A percentile compares a stretch with the other conserved stretches of the same genome.
Evolutionary conservation across 2,888 invertebrate species (phyloP).

Genomic region (Drosophila subquinaria): DNA sequence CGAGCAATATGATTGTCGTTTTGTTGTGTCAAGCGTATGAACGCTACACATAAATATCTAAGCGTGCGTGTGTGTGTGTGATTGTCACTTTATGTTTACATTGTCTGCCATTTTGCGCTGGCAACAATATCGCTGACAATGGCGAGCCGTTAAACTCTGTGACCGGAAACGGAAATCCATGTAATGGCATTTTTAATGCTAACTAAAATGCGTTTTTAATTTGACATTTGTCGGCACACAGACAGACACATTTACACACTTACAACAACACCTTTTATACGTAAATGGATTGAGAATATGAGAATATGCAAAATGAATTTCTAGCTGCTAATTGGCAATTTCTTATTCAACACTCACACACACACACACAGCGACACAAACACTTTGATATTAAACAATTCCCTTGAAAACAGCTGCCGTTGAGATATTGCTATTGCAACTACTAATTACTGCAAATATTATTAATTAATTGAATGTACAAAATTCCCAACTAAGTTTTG

Average conservation of each 20-base stretch:
- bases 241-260: neutral
- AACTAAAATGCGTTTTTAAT: constrained; percentile 51
- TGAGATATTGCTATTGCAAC: constrained; percentile 14
- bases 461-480: constrained; percentile 15
- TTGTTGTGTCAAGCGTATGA: constrained; percentile 20
- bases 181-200: constrained; percentile 58
- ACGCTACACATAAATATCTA: constrained; percentile 33
- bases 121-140: constrained; percentile 48
- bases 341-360: neutral
- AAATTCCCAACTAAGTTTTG: neutral
- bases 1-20: constrained; percentile 16
- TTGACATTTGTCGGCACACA: constrained; percentile 26
- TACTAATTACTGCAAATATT: constrained; percentile 7
- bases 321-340: neutral
- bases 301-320: neutral
- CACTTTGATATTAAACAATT: neutral
- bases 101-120: constrained; percentile 30
- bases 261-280: neutral
- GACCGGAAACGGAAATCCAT: constrained; percentile 67
- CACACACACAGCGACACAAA: neutral
- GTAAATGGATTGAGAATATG: neutral
- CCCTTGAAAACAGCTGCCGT: constrained; percentile 40
- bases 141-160: constrained; percentile 61
- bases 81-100: constrained; percentile 45
- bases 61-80: constrained; percentile 16